Evolutionary conservation across 2,113 vertebrate genomes (phyloP).

Genomic region (Pandion haliaetus): DNA sequence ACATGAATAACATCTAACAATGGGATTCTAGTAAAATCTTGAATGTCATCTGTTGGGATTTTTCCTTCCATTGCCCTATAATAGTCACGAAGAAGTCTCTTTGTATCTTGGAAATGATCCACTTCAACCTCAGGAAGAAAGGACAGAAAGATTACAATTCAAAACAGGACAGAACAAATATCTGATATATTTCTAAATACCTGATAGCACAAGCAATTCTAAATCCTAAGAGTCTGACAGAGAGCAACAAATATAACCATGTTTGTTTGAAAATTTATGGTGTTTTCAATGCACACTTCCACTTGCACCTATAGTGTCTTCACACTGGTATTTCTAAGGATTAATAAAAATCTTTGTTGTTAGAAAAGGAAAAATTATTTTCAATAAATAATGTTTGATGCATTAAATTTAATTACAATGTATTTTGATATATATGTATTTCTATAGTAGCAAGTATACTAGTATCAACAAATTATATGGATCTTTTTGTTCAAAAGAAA

Average conservation of each 20-base stretch:
- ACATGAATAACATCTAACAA: conserved; percentile 66
- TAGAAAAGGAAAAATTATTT: neutral
- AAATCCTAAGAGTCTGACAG: neutral
- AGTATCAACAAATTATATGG: neutral
- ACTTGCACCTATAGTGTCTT: neutral
- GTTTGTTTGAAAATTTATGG: neutral
- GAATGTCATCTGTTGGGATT: conserved; percentile 47
- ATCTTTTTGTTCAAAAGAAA: neutral
- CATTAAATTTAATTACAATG: neutral
- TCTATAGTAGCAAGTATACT: neutral
- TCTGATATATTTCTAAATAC: neutral
- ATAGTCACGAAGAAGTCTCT: conserved; percentile 83
- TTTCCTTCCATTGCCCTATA: conserved; percentile 80
- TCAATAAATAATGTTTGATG: neutral
- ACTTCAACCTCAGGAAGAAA: conserved; percentile 81
- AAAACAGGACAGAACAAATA: neutral
- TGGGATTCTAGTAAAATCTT: conserved; percentile 70
- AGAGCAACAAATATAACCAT: neutral
- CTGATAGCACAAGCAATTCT: neutral
- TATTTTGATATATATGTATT: neutral
- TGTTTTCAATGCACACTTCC: neutral
- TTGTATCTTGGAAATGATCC: conserved; percentile 85
- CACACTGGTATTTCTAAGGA: neutral
- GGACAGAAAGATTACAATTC: neutral
- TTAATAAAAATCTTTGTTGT: neutral